Percentiles rank a stretch among this genome's conserved stretches.
Evolutionary conservation across 2,797 vertebrate species (phyloP).

Genomic region (Paratrypauchen microcephalus): DNA sequence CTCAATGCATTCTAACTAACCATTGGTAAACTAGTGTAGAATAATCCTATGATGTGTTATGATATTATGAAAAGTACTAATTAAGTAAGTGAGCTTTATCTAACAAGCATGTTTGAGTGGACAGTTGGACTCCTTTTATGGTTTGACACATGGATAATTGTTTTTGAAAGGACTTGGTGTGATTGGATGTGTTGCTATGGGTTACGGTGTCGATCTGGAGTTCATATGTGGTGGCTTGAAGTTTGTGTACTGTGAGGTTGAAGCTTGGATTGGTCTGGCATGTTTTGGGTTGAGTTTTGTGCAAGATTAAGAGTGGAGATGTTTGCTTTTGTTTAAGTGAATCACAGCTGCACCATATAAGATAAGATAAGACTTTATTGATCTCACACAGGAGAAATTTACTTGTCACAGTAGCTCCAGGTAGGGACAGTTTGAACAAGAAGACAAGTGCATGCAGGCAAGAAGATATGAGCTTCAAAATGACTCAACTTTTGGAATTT

Average conservation of each 20-base stretch:
- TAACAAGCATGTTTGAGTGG: conserved; percentile 24
- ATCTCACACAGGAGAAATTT: too few relatives aligned
- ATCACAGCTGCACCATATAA: conserved; percentile 29
- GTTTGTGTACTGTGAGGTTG: conserved; percentile 15
- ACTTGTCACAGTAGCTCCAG: too few relatives aligned
- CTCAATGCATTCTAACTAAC: conserved; percentile 26
- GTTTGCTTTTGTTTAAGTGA: conserved; percentile 18
- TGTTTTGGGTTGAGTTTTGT: conserved; percentile 12
- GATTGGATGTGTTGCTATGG: conserved; percentile 26
- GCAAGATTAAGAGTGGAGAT: neutral
- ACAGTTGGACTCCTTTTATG: conserved; percentile 20
- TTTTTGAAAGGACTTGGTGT: conserved; percentile 15
- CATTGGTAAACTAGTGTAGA: neutral
- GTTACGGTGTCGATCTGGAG: conserved; percentile 9
- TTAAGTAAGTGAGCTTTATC: conserved; percentile 19
- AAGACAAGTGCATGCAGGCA: too few relatives aligned
- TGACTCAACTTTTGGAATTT: neutral
- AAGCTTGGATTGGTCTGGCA: conserved; percentile 28
- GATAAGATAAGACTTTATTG: too few relatives aligned
- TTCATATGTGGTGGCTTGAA: conserved; percentile 5
- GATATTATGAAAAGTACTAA: conserved; percentile 22
- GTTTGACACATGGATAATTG: conserved; percentile 17
- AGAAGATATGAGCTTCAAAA: neutral
- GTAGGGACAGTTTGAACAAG: too few relatives aligned
- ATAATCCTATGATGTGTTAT: neutral